phyloP scores from a whole-genome alignment of 1,140 invertebrate species.

The Eumeta japonica region DNA sequence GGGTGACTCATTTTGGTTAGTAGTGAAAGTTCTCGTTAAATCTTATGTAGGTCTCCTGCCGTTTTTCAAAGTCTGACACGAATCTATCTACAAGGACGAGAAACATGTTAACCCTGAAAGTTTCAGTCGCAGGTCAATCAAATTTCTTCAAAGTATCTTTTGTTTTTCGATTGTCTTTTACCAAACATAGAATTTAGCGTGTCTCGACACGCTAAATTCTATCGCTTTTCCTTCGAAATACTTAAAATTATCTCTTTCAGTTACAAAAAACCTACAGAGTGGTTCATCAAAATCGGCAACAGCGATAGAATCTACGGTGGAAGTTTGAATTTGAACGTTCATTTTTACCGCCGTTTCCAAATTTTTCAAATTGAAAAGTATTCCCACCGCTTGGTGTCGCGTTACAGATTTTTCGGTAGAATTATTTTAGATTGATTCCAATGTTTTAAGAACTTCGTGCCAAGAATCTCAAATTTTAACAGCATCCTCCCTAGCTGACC shows the following conservation, averaged over 20 bases:
- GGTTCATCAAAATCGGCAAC: slow-evolving; percentile 12
- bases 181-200: no score
- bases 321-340: slow-evolving; percentile 11
- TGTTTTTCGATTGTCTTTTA: no score
- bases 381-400: slow-evolving; percentile 10
- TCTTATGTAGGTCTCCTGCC: no score
- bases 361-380: slow-evolving; percentile 6
- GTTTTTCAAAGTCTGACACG: no score
- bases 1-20: no score
- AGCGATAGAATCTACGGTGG: slow-evolving; percentile 13
- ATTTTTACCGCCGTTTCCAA: not conserved
- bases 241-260: no score
- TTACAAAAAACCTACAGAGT: slow-evolving; percentile 11
- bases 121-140: no score
- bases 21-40: no score
- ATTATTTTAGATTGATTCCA: slow-evolving; percentile 15
- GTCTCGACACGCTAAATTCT: slow-evolving; percentile 3
- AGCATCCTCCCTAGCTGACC: slow-evolving; percentile 18
- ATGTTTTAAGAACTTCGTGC: slow-evolving; percentile 16
- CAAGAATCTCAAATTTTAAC: slow-evolving; percentile 17
- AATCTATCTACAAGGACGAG: no score
- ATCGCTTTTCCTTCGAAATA: no score
- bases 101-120: no score
- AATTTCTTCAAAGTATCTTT: no score
- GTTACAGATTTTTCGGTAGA: slow-evolving; percentile 15